Evolutionary conservation across 2,888 invertebrate species (phyloP), one percentile per base, ranked within the genome.

Genomic region (Meteorus colon): DNA sequence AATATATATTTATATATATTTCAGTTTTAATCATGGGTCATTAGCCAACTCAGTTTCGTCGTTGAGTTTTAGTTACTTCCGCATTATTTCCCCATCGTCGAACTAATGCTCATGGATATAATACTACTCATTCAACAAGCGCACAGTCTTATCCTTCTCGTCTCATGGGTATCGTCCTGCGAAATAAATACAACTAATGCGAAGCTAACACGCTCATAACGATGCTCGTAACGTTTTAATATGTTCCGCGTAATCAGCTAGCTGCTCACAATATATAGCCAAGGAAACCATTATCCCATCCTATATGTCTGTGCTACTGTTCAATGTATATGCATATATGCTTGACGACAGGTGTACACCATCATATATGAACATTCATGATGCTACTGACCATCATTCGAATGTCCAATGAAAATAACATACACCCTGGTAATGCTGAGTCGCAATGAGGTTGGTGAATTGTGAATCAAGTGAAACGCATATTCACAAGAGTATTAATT

Each of bases 191-290:
- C 76, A 77, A 73, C 63, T 51, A 69, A 75, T 65, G 24, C 34
- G 68, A 45, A 59, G 79, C 79, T 65, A 74, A 69, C 67, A 59
- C 66, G 76, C 69, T 77, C 78, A 75, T 79, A 80, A 78, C 74
- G 77, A 74, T 59, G 75, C 76, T 76, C 76, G 78, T 80, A 77
- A 80, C 77, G 76, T 78, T 79, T 77, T 80, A 79, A 80, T 80
- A 77, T 73, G 77, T 79, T 80, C 77, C 79, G 74, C 79, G 76
- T 79, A 80, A 80, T 80, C 80, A 80, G 77, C 75, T 55, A 62
- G 76, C 65, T 62, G 41, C 19, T n/a, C 41, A 48, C 68, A 71
- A 27, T 16, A 37, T 41, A 71, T 34, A 34, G 65, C n/a, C 34
- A 41, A 37, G 24, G 24, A 8, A 60, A 60, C 41, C 55, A 71